Conservation (phyloP, 2,113 vertebrate species). For the Anarrhichthys ocellatus region DNA sequence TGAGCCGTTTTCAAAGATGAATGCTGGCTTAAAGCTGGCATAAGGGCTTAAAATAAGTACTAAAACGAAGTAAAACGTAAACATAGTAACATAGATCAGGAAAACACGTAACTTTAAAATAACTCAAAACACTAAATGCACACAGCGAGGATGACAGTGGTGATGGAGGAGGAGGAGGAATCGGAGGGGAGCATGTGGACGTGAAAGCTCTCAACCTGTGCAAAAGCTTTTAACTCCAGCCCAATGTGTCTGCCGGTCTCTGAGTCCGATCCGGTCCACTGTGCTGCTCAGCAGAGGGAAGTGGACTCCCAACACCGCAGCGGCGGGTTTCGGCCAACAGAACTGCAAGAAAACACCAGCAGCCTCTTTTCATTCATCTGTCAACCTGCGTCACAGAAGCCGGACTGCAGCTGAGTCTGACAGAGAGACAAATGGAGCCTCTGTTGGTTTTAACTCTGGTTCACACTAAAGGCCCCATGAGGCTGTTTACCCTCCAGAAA, state of each 20-base stretch:
- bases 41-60: no score
- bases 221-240: conserved; percentile 37
- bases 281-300: background rate
- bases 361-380: conserved; percentile 10
- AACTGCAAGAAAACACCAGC: background rate
- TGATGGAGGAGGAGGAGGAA: background rate
- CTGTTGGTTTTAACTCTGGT: background rate
- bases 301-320: conserved; percentile 1
- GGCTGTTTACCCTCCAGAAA: background rate
- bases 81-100: no score
- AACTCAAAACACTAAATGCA: no score
- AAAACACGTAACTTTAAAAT: no score
- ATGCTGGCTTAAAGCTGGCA: no score
- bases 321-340: background rate
- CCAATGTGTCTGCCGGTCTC: background rate
- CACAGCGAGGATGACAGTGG: background rate
- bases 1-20: no score
- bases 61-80: no score
- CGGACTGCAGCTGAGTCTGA: conserved; percentile 13
- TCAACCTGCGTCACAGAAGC: conserved; percentile 5
- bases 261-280: background rate
- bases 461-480: background rate
- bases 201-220: conserved; percentile 15
- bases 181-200: background rate
- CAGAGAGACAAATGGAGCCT: conserved; percentile 11